Percentiles rank a stretch among this genome's conserved stretches.
phyloP scores from a whole-genome alignment of 2,797 vertebrate species.

The Argyrosomus regius region DNA sequence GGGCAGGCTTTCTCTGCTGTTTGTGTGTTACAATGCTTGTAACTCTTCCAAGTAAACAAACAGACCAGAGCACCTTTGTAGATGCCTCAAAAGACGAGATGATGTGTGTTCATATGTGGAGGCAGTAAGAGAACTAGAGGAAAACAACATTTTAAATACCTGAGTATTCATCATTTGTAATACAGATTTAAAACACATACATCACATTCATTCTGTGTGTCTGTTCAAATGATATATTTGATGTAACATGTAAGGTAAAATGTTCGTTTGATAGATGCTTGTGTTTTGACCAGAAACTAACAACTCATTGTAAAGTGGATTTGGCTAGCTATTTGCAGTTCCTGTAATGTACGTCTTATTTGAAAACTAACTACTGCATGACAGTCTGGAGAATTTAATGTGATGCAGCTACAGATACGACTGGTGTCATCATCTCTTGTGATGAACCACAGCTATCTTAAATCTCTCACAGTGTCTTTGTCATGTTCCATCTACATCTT shows the following conservation, averaged over 20 bases:
- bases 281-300: constrained; percentile 13
- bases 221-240: not conserved
- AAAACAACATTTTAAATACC: constrained; percentile 17
- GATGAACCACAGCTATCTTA: constrained; percentile 29
- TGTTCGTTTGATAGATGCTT: constrained; percentile 3
- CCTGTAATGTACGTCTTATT: not conserved
- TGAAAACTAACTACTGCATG: not conserved
- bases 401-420: constrained; percentile 9
- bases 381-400: not conserved
- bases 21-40: constrained; percentile 20
- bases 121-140: constrained; percentile 15
- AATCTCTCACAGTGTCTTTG: constrained; percentile 35
- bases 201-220: constrained; percentile 13
- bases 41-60: constrained; percentile 76
- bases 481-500: constrained; percentile 45
- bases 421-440: constrained; percentile 1
- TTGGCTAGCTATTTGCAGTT: not conserved
- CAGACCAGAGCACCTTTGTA: constrained; percentile 30
- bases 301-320: not conserved
- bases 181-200: constrained; percentile 15
- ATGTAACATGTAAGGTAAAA: constrained; percentile 1
- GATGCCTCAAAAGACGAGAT: constrained; percentile 21
- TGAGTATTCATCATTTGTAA: not conserved
- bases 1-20: constrained; percentile 7
- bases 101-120: constrained; percentile 21